Evolutionary conservation across 2,888 invertebrate genomes (phyloP), one percentile per base, ranked within the genome.

Genomic region (Liodrosophila aerea): DNA sequence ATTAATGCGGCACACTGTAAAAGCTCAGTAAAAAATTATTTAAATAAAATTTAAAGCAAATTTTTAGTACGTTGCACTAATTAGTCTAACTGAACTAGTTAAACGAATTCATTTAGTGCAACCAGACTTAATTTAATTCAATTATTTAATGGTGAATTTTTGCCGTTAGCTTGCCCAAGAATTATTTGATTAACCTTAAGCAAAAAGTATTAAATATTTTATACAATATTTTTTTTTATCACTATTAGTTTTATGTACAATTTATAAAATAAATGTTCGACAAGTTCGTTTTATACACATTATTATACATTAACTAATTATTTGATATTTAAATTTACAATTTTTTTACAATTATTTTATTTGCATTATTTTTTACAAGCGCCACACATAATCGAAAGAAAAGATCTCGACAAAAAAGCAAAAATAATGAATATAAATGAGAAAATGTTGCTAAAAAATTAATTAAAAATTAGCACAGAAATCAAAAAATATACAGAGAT

Each of bases 181-280:
- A 22, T 22, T 29, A 46, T 29, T 56, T 59, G 22, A 43, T 65
- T 58, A 22, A 22, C 47, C 68, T 27, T 46, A 59, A 64, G 67
- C 53, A 56, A 76, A 83, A 76, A 77, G 85, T 82, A 82, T 77
- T 77, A 85, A 64, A 66, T 67, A 78, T 61, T 71, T 76, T 73
- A 57, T 67, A 67, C 58, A 52, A n/a, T 36, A 53, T 37, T 56
- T 56, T 65, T 40, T 49, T 12, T n/a, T 54, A 49, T 15, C 36
- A 7, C 39, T 18, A 39, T 7, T 39, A 39, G n/a, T 16, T 39
- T 39, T 39, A 16, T 18, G 16, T 49, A 49, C 16, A 39, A 15
- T n/a, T 45, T 31, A 44, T 40, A n/a, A n/a, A n/a, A n/a, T n/a
- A n/a, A n/a, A 50, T 57, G 47, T 46, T 45, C 37, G 51, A 41